phyloP scores from a whole-genome alignment of 2,888 invertebrate species.

The Tachina lurida region DNA sequence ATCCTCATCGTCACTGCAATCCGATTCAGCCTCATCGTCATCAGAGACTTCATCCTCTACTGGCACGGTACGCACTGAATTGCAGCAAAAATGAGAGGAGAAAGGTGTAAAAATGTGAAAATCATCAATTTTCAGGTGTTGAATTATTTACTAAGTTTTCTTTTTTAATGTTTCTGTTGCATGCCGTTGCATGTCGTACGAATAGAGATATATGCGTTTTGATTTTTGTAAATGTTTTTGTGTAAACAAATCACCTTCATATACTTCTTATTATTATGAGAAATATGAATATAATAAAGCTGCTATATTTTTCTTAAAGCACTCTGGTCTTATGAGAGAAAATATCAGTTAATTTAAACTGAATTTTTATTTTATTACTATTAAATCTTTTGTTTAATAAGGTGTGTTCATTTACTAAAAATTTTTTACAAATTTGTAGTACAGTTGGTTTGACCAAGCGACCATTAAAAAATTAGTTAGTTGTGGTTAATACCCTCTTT shows the following conservation, averaged over 20 bases:
- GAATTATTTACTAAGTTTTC: conserved; percentile 35
- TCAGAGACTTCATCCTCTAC: conserved; percentile 78
- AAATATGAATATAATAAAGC: not conserved
- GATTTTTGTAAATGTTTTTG: conserved; percentile 24
- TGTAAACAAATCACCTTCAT: conserved; percentile 5
- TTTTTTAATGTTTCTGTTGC: not conserved
- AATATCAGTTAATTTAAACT: not conserved
- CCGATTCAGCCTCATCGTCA: conserved; percentile 58
- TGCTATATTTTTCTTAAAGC: not conserved
- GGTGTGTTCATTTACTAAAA: too few relatives aligned
- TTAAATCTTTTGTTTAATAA: too few relatives aligned
- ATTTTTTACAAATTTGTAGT: too few relatives aligned
- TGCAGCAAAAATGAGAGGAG: conserved; percentile 76
- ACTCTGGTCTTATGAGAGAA: not conserved
- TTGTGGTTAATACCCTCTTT: too few relatives aligned
- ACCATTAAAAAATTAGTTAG: too few relatives aligned
- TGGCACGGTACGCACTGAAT: conserved; percentile 82
- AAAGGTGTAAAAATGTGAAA: conserved; percentile 23
- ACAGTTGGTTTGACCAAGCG: too few relatives aligned
- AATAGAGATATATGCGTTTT: not conserved
- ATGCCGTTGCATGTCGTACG: not conserved
- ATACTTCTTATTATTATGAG: conserved; percentile 27
- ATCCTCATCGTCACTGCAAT: conserved; percentile 37
- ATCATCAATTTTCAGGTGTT: conserved; percentile 65
- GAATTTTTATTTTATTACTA: too few relatives aligned